Evolutionary conservation across 2,888 invertebrate genomes (phyloP), one percentile per base, ranked within the genome.

Genomic region (Andrena dorsata): DNA sequence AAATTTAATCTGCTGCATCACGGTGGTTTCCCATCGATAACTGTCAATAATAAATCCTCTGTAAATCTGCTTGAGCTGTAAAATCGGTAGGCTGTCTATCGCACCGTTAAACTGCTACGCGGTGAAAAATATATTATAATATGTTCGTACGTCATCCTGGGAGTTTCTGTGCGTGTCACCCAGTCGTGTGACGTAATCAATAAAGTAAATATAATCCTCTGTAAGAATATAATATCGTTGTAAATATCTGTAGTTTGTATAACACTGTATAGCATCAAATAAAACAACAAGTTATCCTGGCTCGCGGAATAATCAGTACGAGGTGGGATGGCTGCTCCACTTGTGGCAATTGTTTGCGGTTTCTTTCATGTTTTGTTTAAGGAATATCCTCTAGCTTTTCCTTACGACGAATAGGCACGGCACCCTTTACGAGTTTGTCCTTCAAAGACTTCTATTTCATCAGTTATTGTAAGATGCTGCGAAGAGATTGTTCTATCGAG

Each of bases 191-290:
- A 92, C 92, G 88, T 81, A 89, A 93, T 93, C 73, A 90, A 92
- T 93, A 93, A 93, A 94, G 93, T 94, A 94, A 94, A 94, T 94
- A 94, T 93, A 94, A 94, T 93, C 91, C 94, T 94, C 94, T 94
- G 93, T 93, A 94, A 93, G 94, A 94, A 94, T 94, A 94, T 94
- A 94, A 93, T 93, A 94, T 93, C 93, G 93, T 93, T 93, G 94
- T 94, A 94, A 94, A 94, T 93, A 94, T 94, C 94, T 94, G 94
- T 94, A 94, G 94, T 94, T 92, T 94, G 94, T 93, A 93, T 94
- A 94, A 94, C 94, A 94, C 94, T 93, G 93, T 94, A 94, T 94
- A 94, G 94, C 94, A 94, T 94, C 90, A 94, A 94, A 93, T 92
- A 92, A 94, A 94, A 93, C 93, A 94, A 94, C 94, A 93, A 93